Base-by-base conservation (phyloP, 2,113 vertebrate species). In the Prunella fulvescens region DNA sequence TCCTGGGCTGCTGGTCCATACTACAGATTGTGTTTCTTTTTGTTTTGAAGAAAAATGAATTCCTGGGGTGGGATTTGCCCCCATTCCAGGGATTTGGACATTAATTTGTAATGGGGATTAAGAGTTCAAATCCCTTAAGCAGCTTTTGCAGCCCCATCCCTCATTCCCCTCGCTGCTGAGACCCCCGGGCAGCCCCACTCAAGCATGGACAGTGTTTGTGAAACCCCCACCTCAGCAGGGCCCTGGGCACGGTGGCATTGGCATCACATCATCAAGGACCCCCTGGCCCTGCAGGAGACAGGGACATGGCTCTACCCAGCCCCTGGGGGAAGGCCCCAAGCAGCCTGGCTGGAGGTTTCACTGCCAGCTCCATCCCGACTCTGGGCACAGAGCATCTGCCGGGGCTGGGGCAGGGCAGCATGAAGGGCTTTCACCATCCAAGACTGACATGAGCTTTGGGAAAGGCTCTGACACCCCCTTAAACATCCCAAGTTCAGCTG, bases 101-200 rank as follows among this genome's bases (percentile, higher is more conserved):
- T 91, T 90, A 67, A 92, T 97, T 95, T 95, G 93, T 95, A 92
- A 95, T 90, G 94, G 95, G 45, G 91, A 94, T 96, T 97, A 95
- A 95, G 84, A 79, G 86, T 86, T 69, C 87, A 91, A 97, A 96
- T 96, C 96, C 78, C 74, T 95, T 97, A 96, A 96, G 96, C 91
- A 88, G 96, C 93, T 97, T 97, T 96, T 31, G 64, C 76, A 81
- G 65, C 76, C 90, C 84, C 70, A 31, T 80, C 71, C 58, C 56
- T 87, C 4, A 2, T 57, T 93, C 70, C 71, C 54, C 50, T 80
- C 3, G 0, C 26, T 28, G 45, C 54, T 1, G 20, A 92, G 92
- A 92, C 88, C 94, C 90, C 62, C 0, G 0, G 44, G 6, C n/a
- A 5, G 78, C 44, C 53, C 26, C 0, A 0, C 64, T 74, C 45